These are phyloP conservation scores for Leucoraja erinaceus DNA, from an alignment of 2,113 vertebrate species.

Conservation along the genomic window DNA sequence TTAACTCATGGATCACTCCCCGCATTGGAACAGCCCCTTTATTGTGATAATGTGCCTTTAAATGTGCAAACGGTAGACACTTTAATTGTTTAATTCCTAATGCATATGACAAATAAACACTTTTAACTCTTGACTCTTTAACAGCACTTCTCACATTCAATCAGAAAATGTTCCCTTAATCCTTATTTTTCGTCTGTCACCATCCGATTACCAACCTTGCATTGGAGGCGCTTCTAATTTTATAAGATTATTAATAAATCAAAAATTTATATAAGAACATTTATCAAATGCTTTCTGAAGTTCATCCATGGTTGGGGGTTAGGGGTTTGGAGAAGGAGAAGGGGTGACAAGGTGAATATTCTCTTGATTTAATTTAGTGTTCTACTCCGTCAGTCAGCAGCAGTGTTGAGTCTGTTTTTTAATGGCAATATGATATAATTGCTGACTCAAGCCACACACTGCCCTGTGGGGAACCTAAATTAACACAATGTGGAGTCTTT, in stretches of 20 bases:
- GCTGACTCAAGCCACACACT: background rate
- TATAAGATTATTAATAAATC: background rate
- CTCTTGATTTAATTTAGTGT: background rate
- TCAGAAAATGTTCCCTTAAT: background rate
- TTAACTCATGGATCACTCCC: too few relatives aligned
- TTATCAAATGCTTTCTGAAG: background rate
- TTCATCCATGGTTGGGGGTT: background rate
- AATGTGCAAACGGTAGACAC: too few relatives aligned
- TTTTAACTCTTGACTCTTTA: background rate
- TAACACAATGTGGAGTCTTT: background rate
- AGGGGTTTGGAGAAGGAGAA: background rate
- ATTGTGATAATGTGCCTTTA: too few relatives aligned
- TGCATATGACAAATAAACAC: too few relatives aligned
- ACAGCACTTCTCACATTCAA: background rate
- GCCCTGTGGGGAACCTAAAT: background rate
- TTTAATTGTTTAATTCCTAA: too few relatives aligned
- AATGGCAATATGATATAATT: background rate
- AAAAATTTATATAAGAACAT: background rate
- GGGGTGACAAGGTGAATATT: background rate
- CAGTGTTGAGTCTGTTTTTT: background rate
- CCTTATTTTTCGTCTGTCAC: background rate
- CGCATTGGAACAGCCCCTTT: too few relatives aligned
- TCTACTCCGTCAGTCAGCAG: background rate
- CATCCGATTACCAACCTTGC: background rate
- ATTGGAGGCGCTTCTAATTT: background rate